Evolutionary conservation across 2,888 invertebrate genomes (phyloP).

Genomic region (Drosophila nigricruria): DNA sequence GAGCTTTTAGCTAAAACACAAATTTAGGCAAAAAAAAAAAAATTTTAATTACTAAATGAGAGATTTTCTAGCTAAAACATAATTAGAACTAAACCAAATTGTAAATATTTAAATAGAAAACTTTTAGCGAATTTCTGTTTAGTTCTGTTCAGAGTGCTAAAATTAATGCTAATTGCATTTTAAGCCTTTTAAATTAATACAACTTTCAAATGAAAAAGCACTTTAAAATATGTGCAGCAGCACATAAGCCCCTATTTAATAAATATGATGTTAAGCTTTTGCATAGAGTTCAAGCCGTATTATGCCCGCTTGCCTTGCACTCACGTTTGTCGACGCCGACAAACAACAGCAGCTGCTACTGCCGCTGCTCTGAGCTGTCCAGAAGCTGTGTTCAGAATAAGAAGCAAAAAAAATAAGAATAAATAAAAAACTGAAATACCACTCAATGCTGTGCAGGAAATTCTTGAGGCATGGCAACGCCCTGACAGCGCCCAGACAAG

Average conservation of each 20-base stretch:
- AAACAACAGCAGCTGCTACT: conserved; percentile 19
- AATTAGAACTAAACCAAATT: neutral
- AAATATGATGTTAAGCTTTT: conserved; percentile 11
- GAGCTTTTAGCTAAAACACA: neutral
- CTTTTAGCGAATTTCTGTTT: neutral
- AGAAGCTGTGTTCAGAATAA: conserved; percentile 14
- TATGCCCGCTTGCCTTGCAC: conserved; percentile 24
- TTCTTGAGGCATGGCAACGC: conserved; percentile 75
- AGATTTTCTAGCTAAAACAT: neutral
- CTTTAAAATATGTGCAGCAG: neutral
- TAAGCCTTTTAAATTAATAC: neutral
- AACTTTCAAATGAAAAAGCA: neutral
- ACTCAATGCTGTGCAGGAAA: conserved; percentile 62
- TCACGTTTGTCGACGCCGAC: conserved; percentile 6
- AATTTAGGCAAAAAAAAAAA: neutral
- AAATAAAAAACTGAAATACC: conserved; percentile 17
- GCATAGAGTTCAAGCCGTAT: conserved; percentile 17
- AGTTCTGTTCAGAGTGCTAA: neutral
- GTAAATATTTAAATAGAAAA: neutral
- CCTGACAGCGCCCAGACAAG: conserved; percentile 66
- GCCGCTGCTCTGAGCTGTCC: conserved; percentile 21
- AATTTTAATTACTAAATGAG: too few species aligned
- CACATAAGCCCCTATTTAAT: neutral
- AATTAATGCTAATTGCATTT: neutral
- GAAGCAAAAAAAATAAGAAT: conserved; percentile 7